These are phyloP conservation scores for Megalopta genalis DNA, from an alignment of 1,140 invertebrate species.

Conservation along the genomic window DNA sequence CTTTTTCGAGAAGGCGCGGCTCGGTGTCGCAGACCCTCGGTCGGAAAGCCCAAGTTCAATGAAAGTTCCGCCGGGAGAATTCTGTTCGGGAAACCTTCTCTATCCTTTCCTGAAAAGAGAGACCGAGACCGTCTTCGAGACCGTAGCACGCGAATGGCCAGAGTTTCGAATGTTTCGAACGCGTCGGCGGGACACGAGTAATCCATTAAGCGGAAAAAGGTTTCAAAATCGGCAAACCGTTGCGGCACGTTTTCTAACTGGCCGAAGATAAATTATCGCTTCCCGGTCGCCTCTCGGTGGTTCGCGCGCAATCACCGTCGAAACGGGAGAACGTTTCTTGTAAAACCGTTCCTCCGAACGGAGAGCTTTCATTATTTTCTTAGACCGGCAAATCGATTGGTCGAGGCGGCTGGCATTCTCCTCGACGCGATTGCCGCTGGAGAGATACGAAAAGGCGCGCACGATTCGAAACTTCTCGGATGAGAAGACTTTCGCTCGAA, in stretches of 20 bases:
- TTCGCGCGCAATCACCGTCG: not conserved
- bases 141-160: no score
- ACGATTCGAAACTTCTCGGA: not conserved
- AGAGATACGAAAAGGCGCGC: not conserved
- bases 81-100: no score
- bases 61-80: no score
- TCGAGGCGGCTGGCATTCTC: not conserved
- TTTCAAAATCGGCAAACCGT: no score
- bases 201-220: no score
- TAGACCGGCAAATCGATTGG: not conserved
- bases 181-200: no score
- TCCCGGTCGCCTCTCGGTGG: not conserved
- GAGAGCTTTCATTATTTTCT: not conserved
- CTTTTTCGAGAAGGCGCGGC: not conserved
- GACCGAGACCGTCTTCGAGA: no score
- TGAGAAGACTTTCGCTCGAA: not conserved
- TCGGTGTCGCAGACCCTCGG: not conserved
- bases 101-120: no score
- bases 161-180: no score
- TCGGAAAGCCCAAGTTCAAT: no score
- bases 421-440: not conserved
- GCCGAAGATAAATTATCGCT: no score
- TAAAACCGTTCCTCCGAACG: not conserved
- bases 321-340: not conserved
- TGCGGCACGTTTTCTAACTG: no score